Conservation (phyloP, 1,140 invertebrate genomes). For the Arion vulgaris region DNA sequence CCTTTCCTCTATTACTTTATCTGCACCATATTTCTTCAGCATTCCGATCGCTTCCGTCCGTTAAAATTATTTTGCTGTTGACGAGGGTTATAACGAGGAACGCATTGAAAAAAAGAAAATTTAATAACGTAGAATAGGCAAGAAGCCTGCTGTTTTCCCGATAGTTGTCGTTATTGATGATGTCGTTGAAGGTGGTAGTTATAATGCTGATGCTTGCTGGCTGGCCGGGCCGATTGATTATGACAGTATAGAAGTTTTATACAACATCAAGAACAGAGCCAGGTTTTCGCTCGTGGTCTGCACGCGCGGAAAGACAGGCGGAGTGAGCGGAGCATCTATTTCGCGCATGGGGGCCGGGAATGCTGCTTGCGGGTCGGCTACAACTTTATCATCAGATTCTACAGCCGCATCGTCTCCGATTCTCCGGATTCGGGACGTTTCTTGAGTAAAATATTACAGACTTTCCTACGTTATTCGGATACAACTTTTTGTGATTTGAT, state of each 20-base stretch:
- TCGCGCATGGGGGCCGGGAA: neutral
- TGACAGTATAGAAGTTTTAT: neutral
- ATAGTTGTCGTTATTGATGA: neutral
- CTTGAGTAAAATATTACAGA: neutral
- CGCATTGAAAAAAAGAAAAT: no score
- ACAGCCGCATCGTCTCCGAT: neutral
- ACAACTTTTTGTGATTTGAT: neutral
- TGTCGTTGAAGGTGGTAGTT: neutral
- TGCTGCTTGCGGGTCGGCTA: neutral
- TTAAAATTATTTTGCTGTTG: no score
- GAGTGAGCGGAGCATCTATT: neutral
- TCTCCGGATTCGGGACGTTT: neutral
- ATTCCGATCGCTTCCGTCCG: no score
- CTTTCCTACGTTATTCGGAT: neutral
- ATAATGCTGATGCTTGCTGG: neutral
- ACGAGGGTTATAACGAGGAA: no score
- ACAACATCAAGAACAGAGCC: neutral
- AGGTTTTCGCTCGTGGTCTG: neutral
- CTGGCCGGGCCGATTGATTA: constrained; percentile 1
- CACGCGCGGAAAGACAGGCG: constrained; percentile 12
- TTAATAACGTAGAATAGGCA: neutral
- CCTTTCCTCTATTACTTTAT: no score
- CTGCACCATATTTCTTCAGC: no score
- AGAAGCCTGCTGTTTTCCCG: neutral
- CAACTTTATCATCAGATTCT: neutral